Evolutionary conservation across 2,888 invertebrate species (phyloP).

Genomic region (Nesidiocoris tenuis): DNA sequence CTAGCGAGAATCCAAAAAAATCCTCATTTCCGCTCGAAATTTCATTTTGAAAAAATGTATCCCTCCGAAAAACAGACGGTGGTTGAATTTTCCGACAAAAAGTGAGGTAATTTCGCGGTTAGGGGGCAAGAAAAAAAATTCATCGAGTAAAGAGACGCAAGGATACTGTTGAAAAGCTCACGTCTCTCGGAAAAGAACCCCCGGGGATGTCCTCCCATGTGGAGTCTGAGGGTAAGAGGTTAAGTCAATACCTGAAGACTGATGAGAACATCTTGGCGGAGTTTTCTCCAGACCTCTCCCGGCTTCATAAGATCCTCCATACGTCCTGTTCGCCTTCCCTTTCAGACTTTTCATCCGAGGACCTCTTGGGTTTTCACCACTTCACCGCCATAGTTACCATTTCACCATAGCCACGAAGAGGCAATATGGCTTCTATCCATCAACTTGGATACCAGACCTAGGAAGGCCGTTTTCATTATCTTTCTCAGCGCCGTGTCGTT

Average conservation of each 20-base stretch:
- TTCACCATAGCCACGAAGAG: background rate
- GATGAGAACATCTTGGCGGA: conserved; percentile 10
- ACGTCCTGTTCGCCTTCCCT: background rate
- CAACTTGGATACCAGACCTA: background rate
- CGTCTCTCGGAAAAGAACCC: background rate
- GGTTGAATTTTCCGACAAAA: background rate
- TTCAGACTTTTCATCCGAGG: conserved; percentile 2
- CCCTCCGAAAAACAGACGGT: too few species aligned
- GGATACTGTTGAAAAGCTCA: background rate
- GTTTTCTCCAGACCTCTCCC: background rate
- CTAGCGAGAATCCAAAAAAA: too few species aligned
- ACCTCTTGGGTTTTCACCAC: background rate
- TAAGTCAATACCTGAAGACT: conserved; percentile 33
- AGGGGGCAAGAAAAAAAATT: background rate
- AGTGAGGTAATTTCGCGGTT: background rate
- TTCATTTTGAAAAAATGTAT: too few species aligned
- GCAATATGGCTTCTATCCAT: background rate
- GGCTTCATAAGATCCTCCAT: background rate
- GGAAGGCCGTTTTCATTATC: background rate
- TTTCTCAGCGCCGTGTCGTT: background rate
- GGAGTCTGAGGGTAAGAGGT: conserved; percentile 5
- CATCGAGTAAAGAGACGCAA: background rate
- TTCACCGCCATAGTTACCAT: background rate
- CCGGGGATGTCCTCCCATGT: background rate
- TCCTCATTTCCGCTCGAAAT: too few species aligned